Conservation (phyloP, 37 sponge, comb jelly and placozoan genomes). For the Aphrocallistes beatrix region DNA sequence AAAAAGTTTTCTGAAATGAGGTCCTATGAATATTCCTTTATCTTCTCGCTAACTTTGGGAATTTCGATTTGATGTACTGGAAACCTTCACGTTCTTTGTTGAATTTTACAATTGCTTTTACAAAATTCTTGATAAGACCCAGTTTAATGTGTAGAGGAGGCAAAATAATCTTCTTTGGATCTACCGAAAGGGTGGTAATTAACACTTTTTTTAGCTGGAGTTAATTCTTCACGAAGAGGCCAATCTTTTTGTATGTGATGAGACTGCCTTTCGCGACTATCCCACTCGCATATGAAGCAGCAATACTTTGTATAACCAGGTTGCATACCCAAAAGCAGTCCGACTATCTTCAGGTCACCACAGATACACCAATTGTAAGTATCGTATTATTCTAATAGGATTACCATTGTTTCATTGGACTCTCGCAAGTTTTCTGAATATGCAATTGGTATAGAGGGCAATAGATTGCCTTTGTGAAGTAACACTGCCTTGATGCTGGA, state of each 20-base stretch:
- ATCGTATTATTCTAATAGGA: not conserved
- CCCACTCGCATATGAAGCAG: constrained; percentile 16
- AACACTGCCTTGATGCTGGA: constrained; percentile 3
- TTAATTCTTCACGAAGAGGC: not conserved
- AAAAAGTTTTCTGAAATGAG: not conserved
- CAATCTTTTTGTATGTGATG: not conserved
- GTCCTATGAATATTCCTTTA: constrained; percentile 3
- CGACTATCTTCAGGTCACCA: constrained; percentile 2
- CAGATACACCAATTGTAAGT: not conserved
- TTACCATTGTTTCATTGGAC: not conserved
- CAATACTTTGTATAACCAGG: constrained; percentile 11
- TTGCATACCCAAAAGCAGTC: constrained; percentile 16
- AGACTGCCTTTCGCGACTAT: not conserved
- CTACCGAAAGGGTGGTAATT: not conserved
- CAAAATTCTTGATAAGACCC: not conserved
- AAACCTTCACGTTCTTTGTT: constrained; percentile 5
- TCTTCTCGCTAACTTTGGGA: not conserved
- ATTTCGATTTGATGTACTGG: not conserved
- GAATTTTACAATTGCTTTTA: not conserved
- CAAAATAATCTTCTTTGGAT: not conserved
- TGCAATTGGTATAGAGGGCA: constrained; percentile 12
- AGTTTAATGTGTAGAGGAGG: not conserved
- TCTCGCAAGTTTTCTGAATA: constrained; percentile 9
- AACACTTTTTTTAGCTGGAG: not conserved
- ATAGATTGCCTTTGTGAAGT: constrained; percentile 21